Evolutionary conservation across 2,113 vertebrate genomes (phyloP).

Genomic region (Rutilus rutilus): DNA sequence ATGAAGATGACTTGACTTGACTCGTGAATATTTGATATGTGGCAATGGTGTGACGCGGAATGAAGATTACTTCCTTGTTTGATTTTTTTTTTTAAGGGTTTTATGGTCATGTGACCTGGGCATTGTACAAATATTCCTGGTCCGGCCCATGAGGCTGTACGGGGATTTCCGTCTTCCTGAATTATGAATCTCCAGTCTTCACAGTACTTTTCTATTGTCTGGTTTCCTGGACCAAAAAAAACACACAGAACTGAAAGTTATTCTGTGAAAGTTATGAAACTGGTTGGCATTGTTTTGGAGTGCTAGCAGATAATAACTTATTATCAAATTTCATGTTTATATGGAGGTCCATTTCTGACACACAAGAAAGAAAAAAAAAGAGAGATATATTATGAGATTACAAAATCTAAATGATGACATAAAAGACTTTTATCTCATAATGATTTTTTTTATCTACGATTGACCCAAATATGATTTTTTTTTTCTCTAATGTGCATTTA

Average conservation of each 20-base stretch:
- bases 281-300: neutral
- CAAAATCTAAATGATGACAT: no score
- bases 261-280: neutral
- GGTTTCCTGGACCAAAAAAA: neutral
- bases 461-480: no score
- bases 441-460: no score
- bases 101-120: neutral
- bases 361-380: no score
- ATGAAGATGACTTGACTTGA: no score
- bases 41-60: neutral
- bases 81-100: neutral
- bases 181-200: neutral
- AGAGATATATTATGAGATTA: no score
- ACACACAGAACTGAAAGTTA: neutral
- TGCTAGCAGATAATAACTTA: neutral
- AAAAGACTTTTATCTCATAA: no score
- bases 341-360: no score
- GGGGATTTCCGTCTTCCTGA: conserved; percentile 3
- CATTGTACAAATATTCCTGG: conserved; percentile 30
- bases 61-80: conserved; percentile 20
- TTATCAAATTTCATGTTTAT: neutral
- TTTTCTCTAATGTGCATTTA: neutral
- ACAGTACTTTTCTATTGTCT: neutral
- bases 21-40: conserved; percentile 8
- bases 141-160: neutral